Conservation (phyloP, 2,113 vertebrate species). For the Corythaixoides concolor region DNA sequence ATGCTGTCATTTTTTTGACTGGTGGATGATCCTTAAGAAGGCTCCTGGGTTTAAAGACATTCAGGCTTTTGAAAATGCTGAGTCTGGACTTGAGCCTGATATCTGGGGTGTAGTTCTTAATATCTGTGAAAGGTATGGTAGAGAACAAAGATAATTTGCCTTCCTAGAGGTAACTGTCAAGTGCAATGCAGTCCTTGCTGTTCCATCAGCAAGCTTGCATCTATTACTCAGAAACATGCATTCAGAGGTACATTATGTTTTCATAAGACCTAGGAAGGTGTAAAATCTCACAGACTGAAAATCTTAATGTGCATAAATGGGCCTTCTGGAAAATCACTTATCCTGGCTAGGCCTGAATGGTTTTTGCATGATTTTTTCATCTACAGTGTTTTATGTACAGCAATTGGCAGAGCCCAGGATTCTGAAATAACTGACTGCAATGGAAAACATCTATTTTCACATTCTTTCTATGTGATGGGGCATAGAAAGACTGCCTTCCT, state of each 20-base stretch:
- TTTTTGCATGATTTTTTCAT: slow-evolving; percentile 24
- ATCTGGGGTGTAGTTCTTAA: background rate
- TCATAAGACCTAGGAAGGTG: background rate
- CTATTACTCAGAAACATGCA: background rate
- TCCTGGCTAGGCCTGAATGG: background rate
- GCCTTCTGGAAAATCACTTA: slow-evolving; percentile 1
- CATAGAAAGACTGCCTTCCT: background rate
- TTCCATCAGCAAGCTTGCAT: background rate
- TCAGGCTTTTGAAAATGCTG: background rate
- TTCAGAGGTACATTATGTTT: background rate
- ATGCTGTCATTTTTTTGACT: background rate
- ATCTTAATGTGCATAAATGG: background rate
- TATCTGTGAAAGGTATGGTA: background rate
- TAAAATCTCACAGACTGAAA: background rate
- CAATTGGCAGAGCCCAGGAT: background rate
- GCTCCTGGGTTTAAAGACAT: background rate
- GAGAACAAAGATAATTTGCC: background rate
- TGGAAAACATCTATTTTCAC: background rate
- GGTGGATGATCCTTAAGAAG: background rate
- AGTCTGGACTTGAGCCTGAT: background rate
- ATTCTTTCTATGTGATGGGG: background rate
- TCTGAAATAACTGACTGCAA: background rate
- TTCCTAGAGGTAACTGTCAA: background rate
- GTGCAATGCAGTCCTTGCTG: background rate
- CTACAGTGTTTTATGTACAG: background rate